Conservation (phyloP, 2,888 invertebrate genomes). For the Biston betularia region DNA sequence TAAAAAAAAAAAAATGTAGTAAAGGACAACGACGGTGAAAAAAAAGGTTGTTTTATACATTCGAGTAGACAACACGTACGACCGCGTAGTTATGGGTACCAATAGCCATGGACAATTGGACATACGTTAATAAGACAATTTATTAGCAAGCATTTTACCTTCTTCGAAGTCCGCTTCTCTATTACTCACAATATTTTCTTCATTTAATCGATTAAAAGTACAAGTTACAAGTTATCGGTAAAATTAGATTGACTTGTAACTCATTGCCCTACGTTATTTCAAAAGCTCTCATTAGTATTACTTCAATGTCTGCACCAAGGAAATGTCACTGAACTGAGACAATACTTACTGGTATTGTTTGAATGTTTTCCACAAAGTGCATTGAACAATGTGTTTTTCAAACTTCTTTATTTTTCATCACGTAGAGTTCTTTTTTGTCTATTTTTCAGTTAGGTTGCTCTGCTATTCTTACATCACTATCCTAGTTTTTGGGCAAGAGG, state of each 20-base stretch:
- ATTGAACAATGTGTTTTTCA: slow-evolving; percentile 21
- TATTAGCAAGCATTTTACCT: too few relatives aligned
- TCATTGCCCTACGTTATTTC: neutral
- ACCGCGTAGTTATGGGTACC: too few relatives aligned
- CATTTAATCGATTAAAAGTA: neutral
- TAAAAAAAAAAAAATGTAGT: too few relatives aligned
- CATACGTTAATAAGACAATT: too few relatives aligned
- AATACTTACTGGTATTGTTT: slow-evolving; percentile 36
- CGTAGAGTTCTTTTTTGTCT: neutral
- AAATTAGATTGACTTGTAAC: neutral
- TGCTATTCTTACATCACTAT: neutral
- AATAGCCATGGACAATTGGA: too few relatives aligned
- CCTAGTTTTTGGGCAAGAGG: neutral
- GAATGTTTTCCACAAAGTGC: slow-evolving; percentile 27
- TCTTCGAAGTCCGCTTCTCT: neutral
- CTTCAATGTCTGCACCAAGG: slow-evolving; percentile 25
- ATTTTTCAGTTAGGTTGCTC: slow-evolving; percentile 2
- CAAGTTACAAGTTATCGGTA: neutral
- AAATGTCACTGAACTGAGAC: slow-evolving; percentile 41
- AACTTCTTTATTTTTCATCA: slow-evolving; percentile 2
- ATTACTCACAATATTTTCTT: neutral
- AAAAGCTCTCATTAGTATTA: slow-evolving; percentile 37
- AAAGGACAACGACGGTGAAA: slow-evolving; percentile 20
- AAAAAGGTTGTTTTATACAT: neutral
- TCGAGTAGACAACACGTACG: too few relatives aligned